A percentile compares a stretch with the other conserved stretches of the same genome.
Evolutionary conservation across 2,888 invertebrate species (phyloP).

Genomic region (Leuctra nigra): DNA sequence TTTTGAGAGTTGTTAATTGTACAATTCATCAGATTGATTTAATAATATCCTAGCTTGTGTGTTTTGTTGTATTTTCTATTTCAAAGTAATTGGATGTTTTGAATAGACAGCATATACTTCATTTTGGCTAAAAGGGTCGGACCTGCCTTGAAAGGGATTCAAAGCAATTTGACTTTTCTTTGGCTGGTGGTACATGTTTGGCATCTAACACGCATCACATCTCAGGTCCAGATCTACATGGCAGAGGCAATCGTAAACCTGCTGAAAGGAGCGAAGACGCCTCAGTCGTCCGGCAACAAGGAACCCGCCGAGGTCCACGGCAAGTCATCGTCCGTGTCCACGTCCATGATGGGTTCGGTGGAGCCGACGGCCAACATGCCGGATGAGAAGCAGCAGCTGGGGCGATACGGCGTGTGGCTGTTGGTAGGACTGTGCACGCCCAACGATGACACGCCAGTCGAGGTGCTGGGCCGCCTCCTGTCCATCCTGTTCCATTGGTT

Average conservation of each 20-base stretch:
- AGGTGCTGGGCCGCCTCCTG: conserved; percentile 81
- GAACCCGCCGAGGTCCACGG: conserved; percentile 41
- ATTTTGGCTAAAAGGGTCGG: no score
- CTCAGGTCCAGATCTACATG: conserved; percentile 80
- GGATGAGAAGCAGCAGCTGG: conserved; percentile 84
- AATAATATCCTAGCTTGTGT: no score
- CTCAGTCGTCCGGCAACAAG: conserved; percentile 59
- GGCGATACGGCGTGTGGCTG: conserved; percentile 95
- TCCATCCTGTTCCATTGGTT: conserved; percentile 99
- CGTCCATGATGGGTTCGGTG: conserved; percentile 43
- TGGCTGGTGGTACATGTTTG: no score
- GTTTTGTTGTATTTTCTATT: no score
- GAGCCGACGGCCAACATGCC: conserved; percentile 49
- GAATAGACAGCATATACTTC: no score
- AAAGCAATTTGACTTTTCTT: no score
- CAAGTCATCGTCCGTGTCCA: conserved; percentile 30
- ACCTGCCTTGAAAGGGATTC: no score
- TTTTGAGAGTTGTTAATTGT: no score
- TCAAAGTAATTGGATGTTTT: no score
- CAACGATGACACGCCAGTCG: conserved; percentile 65
- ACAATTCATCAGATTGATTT: no score
- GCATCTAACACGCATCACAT: no score
- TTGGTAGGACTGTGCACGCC: conserved; percentile 89
- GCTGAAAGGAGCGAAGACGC: conserved; percentile 85
- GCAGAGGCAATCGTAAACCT: conserved; percentile 90